Evolutionary conservation across 1,140 invertebrate species (phyloP).

Genomic region (honey bee (Apis mellifera)): DNA sequence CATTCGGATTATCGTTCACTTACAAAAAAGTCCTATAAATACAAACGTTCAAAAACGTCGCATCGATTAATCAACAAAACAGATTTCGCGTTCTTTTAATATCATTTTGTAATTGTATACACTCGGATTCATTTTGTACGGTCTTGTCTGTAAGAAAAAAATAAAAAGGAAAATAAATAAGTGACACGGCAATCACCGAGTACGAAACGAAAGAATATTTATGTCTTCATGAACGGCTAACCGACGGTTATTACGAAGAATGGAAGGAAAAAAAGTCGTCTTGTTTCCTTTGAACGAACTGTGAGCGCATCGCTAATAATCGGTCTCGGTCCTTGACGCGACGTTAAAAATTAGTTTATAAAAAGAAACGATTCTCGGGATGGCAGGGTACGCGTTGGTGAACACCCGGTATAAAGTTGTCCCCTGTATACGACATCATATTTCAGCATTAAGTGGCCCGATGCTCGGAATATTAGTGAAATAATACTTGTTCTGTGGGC

Average conservation of each 20-base stretch:
- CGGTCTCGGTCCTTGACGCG: not conserved
- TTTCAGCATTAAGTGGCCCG: conserved; percentile 42
- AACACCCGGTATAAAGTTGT: conserved; percentile 37
- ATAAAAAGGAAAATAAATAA: too few relatives aligned
- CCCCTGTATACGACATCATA: conserved; percentile 8
- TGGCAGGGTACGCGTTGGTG: not conserved
- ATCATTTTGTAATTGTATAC: not conserved
- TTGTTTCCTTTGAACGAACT: not conserved
- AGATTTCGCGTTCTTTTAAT: not conserved
- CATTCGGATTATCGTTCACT: too few relatives aligned
- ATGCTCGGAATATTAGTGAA: conserved; percentile 34
- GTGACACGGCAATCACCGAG: not conserved
- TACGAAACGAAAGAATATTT: conserved; percentile 14
- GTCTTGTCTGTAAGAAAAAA: too few relatives aligned
- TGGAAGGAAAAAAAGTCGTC: not conserved
- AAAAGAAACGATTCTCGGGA: not conserved
- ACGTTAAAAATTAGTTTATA: conserved; percentile 35
- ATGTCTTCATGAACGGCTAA: conserved; percentile 17
- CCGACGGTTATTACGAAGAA: conserved; percentile 9
- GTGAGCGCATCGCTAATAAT: conserved; percentile 21
- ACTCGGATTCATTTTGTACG: not conserved
- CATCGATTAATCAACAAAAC: not conserved
- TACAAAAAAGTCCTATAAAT: too few relatives aligned
- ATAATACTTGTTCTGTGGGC: conserved; percentile 35
- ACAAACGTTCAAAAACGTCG: not conserved